These are phyloP conservation scores for Montipora foliosa DNA, from an alignment of 64 coral and sea anemone species.

Conservation along the genomic window DNA sequence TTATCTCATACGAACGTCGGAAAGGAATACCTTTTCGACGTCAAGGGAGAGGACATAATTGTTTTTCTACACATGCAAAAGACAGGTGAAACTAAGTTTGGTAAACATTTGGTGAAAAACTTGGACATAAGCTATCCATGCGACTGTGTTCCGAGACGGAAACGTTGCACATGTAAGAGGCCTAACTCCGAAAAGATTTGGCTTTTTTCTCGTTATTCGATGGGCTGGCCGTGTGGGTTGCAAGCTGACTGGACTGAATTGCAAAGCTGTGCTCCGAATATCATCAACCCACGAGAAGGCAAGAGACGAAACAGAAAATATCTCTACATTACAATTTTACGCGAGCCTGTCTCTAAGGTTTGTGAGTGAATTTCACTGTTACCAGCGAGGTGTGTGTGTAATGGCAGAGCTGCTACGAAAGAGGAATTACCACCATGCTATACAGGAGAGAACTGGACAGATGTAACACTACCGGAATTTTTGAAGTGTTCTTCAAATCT, in stretches of 20 bases:
- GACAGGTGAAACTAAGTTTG: constrained; percentile 91
- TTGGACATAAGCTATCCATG: constrained; percentile 71
- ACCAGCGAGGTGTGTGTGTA: constrained; percentile 83
- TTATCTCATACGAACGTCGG: not conserved
- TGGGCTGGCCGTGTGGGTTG: constrained; percentile 96
- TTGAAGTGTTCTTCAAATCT: constrained; percentile 84
- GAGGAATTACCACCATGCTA: constrained; percentile 86
- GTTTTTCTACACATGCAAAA: constrained; percentile 99
- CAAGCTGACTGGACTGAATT: constrained; percentile 96
- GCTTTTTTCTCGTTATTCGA: constrained; percentile 91
- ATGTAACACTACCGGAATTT: constrained; percentile 76
- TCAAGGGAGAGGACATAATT: constrained; percentile 71
- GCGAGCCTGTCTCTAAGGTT: constrained; percentile 82
- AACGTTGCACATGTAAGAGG: constrained; percentile 66
- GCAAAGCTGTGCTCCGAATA: constrained; percentile 73
- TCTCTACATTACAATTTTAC: constrained; percentile 92
- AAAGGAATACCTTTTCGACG: constrained; percentile 49
- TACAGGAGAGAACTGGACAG: constrained; percentile 80
- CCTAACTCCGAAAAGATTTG: constrained; percentile 83
- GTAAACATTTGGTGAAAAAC: constrained; percentile 87
- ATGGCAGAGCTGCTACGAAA: constrained; percentile 68
- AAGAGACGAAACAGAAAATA: constrained; percentile 51
- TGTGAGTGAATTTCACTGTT: constrained; percentile 92
- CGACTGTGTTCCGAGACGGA: constrained; percentile 49
- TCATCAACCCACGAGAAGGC: constrained; percentile 60